phyloP scores from a whole-genome alignment of 2,888 invertebrate genomes.

The Lomographa bimaculata region DNA sequence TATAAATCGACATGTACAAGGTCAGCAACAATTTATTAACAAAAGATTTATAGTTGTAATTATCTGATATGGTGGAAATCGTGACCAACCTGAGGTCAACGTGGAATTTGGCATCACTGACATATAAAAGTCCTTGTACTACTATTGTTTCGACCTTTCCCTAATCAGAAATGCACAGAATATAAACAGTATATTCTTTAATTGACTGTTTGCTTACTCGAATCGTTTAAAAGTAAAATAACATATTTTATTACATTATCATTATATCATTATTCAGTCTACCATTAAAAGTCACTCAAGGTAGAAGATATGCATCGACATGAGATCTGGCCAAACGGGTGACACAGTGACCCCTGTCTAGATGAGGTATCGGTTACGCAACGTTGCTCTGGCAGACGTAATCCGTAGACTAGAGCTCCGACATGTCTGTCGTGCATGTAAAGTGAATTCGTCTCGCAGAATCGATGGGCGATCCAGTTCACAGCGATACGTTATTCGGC shows the following conservation, averaged over 20 bases:
- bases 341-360: constrained; percentile 41
- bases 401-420: constrained; percentile 23
- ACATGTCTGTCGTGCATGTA: constrained; percentile 31
- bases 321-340: constrained; percentile 41
- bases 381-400: constrained; percentile 24
- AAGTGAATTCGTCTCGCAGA: constrained; percentile 27
- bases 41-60: constrained; percentile 65
- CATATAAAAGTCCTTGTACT: constrained; percentile 66
- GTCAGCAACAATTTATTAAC: constrained; percentile 60
- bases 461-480: constrained; percentile 53
- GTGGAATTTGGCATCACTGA: constrained; percentile 59
- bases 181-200: not conserved
- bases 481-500: constrained; percentile 52
- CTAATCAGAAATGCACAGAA: constrained; percentile 20
- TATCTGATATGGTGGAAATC: constrained; percentile 69
- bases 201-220: too few relatives aligned
- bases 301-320: constrained; percentile 43
- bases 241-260: too few relatives aligned
- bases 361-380: constrained; percentile 42
- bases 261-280: too few relatives aligned
- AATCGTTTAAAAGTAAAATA: too few relatives aligned
- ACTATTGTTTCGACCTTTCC: constrained; percentile 47
- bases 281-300: constrained; percentile 28
- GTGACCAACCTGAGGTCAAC: constrained; percentile 69
- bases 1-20: constrained; percentile 45